A percentile compares a stretch with the other conserved stretches of the same genome.
phyloP scores from a whole-genome alignment of 2,888 invertebrate genomes.

The Antheraea yamamai region DNA sequence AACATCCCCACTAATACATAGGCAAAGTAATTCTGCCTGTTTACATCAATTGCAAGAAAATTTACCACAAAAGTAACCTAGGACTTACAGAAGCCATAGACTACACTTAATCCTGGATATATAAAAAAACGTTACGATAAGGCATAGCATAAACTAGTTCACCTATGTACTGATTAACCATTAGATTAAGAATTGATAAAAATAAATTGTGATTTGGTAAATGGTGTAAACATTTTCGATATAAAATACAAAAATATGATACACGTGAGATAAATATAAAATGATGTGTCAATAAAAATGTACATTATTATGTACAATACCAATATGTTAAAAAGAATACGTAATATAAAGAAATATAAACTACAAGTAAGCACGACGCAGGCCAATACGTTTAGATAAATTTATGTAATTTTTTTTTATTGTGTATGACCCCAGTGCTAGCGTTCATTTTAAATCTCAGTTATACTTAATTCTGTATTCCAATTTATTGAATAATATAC shows the following conservation, averaged over 20 bases:
- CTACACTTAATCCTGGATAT: no score
- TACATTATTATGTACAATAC: neutral
- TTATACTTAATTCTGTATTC: neutral
- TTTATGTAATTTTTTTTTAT: constrained; percentile 10
- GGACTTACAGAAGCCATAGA: no score
- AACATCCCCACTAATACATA: no score
- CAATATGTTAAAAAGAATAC: neutral
- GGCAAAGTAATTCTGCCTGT: no score
- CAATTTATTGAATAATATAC: neutral
- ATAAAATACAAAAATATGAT: neutral
- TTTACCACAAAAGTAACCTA: no score
- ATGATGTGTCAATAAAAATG: neutral
- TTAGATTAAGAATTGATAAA: no score
- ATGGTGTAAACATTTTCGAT: neutral
- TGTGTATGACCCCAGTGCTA: neutral
- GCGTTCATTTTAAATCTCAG: neutral
- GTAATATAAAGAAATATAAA: constrained; percentile 14
- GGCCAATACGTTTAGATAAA: constrained; percentile 10
- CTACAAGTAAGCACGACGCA: constrained; percentile 10
- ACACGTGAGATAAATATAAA: neutral
- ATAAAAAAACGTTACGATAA: no score
- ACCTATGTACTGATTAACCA: no score
- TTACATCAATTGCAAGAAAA: no score
- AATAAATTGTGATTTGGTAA: no score
- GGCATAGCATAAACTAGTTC: no score